Percentiles rank a stretch among this genome's conserved stretches.
Conservation (phyloP, 2,797 vertebrate species). For the Synaphobranchus kaupii region DNA sequence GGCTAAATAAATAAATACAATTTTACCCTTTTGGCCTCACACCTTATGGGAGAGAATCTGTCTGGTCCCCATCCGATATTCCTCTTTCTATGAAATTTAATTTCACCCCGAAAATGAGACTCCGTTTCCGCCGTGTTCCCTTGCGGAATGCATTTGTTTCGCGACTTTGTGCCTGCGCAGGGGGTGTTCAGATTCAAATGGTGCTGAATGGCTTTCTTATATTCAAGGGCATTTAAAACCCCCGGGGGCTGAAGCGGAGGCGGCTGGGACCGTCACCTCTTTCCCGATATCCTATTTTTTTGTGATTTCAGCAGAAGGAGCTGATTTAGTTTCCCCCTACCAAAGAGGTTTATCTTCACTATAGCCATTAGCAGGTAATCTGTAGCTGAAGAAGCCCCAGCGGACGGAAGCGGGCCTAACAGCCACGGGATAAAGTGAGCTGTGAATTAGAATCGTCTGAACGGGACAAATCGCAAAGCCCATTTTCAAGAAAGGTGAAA, state of each 20-base stretch:
- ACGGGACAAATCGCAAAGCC: constrained; percentile 13
- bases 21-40: neutral
- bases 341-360: constrained; percentile 19
- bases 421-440: constrained; percentile 8
- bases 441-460: constrained; percentile 21
- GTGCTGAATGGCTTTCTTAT: neutral
- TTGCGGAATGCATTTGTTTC: neutral
- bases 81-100: neutral
- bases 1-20: too few species aligned
- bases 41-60: neutral
- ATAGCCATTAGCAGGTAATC: constrained; percentile 11
- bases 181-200: neutral
- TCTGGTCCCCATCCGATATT: neutral
- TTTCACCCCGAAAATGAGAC: neutral
- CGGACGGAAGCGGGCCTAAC: neutral
- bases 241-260: neutral
- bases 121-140: neutral
- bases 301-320: constrained; percentile 5
- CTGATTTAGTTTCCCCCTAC: constrained; percentile 1
- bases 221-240: constrained; percentile 21
- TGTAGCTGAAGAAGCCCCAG: neutral
- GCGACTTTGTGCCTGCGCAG: neutral
- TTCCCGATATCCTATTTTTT: neutral
- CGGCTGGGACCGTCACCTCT: neutral
- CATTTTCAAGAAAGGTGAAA: constrained; percentile 19